A percentile compares a stretch with the other conserved stretches of the same genome.
These are phyloP conservation scores for Macrobrachium nipponense DNA, from an alignment of 1,140 invertebrate genomes.

Conservation along the genomic window DNA sequence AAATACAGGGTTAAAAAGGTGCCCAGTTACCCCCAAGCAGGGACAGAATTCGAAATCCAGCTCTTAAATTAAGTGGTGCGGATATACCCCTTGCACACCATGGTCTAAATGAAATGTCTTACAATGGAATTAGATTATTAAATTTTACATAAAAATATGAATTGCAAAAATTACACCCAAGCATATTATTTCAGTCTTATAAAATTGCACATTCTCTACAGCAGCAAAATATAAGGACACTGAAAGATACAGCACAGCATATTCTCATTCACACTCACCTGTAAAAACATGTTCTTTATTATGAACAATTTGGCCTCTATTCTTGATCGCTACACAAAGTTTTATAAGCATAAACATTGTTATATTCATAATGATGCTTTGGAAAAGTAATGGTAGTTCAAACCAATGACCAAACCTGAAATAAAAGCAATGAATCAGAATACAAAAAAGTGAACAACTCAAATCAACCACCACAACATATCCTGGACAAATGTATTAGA, in stretches of 20 bases:
- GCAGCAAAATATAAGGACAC: not conserved
- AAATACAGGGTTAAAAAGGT: too few species aligned
- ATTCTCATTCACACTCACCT: constrained; percentile 74
- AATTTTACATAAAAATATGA: too few species aligned
- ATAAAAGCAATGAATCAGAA: constrained; percentile 66
- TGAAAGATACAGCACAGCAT: not conserved
- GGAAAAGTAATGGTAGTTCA: constrained; percentile 92
- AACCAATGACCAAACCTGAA: constrained; percentile 97
- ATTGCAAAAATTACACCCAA: too few species aligned
- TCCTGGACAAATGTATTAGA: too few species aligned
- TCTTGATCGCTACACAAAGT: constrained; percentile 89
- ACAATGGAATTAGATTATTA: too few species aligned
- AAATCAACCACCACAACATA: not conserved
- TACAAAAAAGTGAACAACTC: not conserved
- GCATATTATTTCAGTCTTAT: too few species aligned
- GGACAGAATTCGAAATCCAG: too few species aligned
- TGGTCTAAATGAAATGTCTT: too few species aligned
- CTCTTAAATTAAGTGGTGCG: too few species aligned
- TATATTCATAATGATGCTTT: constrained; percentile 97
- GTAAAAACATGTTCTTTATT: constrained; percentile 80
- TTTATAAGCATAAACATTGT: constrained; percentile 97
- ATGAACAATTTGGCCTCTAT: constrained; percentile 84
- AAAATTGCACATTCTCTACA: not conserved
- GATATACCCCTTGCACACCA: too few species aligned
- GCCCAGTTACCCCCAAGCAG: too few species aligned